Base-by-base conservation (phyloP, 2,888 invertebrate species). In the Caenorhabditis sulstoni region DNA sequence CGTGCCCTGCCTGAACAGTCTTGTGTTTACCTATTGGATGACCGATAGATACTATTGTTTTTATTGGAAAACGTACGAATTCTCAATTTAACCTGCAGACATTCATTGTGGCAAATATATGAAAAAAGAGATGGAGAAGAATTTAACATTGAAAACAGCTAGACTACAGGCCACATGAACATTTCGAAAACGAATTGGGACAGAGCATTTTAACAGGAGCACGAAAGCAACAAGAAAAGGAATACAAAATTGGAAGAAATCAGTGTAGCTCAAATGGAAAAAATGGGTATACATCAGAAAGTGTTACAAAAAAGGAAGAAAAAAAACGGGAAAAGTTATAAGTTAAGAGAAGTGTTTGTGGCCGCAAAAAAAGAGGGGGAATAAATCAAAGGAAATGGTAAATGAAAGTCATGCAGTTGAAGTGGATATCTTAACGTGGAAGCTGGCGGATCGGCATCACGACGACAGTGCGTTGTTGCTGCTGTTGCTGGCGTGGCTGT, bases 81-180 rank as follows among this genome's bases (percentile, higher is more conserved):
- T 29, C 7, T 29, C 3, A 29, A n/a, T n/a, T 29, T 3, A 49
- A 62, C 71, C 62, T 58, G 58, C n/a, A 65, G 35, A 37, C 7
- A 57, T 74, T 74, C 49, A 74, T 65, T 65, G 16, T 22, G 45
- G 59, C 62, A 64, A 52, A 45, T 47, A 12, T 52, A 52, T 23
- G 20, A 68, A 5, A 35, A 41, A 9, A 44, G 7, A 45, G 18
- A 29, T 7, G 18, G 39, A 1, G 18, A 57, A 29, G 41, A 35
- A 4, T 9, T n/a, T 1, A 37, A 39, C 29, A 44, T 12, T 37
- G 20, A 45, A 44, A 29, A 29, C 29, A 29, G 4, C 29, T 29
- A 29, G 3, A 7, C 29, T 29, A 29, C 29, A 29, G 29, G 7
- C 29, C 29, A 29, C 29, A 29, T 29, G 18, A 37, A 41, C 11